A percentile compares a stretch with the other conserved stretches of the same genome.
Conservation (phyloP, 2,797 vertebrate genomes). For the Graptemys geographica region DNA sequence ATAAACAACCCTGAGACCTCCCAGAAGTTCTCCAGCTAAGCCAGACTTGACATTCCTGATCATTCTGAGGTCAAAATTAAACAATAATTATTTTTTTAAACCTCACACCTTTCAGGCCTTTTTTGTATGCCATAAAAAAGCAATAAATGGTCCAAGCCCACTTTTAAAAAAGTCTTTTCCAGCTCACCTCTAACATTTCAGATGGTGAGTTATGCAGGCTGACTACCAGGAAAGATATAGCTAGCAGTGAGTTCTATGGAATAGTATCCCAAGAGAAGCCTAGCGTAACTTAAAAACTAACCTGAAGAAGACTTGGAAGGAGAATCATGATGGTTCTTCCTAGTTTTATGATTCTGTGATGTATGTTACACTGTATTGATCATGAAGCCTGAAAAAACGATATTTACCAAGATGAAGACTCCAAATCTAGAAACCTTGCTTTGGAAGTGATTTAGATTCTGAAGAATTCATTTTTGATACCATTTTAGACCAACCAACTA, state of each 20-base stretch:
- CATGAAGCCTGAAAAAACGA: neutral
- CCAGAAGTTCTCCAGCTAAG: neutral
- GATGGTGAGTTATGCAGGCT: neutral
- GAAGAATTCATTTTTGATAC: neutral
- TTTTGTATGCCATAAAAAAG: neutral
- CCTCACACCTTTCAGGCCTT: neutral
- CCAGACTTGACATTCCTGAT: neutral
- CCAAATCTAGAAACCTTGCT: neutral
- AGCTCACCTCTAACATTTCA: neutral
- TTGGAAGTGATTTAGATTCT: neutral
- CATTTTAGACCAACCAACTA: neutral
- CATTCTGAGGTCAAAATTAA: neutral
- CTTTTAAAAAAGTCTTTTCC: neutral
- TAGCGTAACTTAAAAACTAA: conserved; percentile 43
- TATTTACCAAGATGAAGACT: neutral
- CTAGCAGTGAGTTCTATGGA: neutral
- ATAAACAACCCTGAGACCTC: neutral
- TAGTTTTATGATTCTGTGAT: conserved; percentile 16
- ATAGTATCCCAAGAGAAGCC: neutral
- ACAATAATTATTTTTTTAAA: conserved; percentile 16
- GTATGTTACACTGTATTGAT: neutral
- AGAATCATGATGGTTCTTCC: conserved; percentile 14
- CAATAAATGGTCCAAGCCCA: neutral
- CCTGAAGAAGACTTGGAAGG: neutral
- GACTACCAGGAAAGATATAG: conserved; percentile 22